These are phyloP conservation scores for Mythimna albipuncta DNA, from an alignment of 2,888 invertebrate genomes.

Conservation along the genomic window DNA sequence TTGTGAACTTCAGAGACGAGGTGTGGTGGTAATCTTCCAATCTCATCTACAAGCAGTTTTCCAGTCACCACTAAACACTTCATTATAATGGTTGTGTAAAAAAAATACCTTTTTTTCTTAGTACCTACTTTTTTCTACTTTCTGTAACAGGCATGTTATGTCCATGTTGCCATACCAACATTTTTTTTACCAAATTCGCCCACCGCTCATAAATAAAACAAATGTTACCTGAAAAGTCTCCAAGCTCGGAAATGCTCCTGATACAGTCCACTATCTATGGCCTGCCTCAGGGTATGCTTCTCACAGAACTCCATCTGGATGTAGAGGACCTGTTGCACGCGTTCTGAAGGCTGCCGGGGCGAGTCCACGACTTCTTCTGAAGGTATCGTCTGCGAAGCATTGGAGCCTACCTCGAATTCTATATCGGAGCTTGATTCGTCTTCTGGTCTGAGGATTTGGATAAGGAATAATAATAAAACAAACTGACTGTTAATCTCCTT, in stretches of 20 bases:
- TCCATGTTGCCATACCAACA: too few species aligned
- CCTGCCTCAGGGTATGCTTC: constrained; percentile 96
- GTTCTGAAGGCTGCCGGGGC: constrained; percentile 68
- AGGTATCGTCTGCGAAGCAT: constrained; percentile 78
- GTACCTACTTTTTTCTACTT: too few species aligned
- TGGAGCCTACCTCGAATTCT: constrained; percentile 90
- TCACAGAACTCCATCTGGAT: constrained; percentile 99
- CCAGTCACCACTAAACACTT: too few species aligned
- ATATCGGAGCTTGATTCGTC: constrained; percentile 92
- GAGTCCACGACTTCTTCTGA: constrained; percentile 77
- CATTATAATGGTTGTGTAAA: too few species aligned
- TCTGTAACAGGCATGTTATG: too few species aligned
- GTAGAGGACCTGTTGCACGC: constrained; percentile 93
- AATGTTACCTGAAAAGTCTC: constrained; percentile 93
- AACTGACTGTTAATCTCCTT: too few species aligned
- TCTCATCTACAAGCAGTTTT: too few species aligned
- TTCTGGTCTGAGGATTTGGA: constrained; percentile 74
- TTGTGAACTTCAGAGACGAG: too few species aligned
- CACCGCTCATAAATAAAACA: neutral
- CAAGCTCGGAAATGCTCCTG: constrained; percentile 95
- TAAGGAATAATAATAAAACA: neutral
- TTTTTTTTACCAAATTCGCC: too few species aligned
- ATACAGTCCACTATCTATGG: constrained; percentile 96
- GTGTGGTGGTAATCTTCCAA: too few species aligned
- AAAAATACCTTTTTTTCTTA: too few species aligned